Evolutionary conservation across 2,888 invertebrate species (phyloP).

Genomic region (Latrodectus elegans): DNA sequence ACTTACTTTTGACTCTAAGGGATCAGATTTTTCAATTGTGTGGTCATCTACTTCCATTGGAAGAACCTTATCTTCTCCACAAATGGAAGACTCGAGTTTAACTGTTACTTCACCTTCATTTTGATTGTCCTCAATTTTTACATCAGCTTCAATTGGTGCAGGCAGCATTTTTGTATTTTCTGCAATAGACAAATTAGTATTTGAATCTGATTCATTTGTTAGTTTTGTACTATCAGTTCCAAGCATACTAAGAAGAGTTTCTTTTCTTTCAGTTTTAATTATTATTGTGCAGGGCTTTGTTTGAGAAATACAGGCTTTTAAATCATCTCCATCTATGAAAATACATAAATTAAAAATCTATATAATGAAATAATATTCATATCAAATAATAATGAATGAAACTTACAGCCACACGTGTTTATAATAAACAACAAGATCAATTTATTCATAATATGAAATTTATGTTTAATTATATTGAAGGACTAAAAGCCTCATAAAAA

Average conservation of each 20-base stretch:
- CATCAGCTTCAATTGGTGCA: constrained; percentile 1
- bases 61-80: not conserved
- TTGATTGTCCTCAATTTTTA: not conserved
- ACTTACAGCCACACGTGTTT: too few species aligned
- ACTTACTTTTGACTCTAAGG: not conserved
- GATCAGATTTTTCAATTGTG: not conserved
- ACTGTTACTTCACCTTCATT: constrained; percentile 20
- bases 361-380: too few species aligned
- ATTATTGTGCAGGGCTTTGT: constrained; percentile 59
- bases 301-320: constrained; percentile 51
- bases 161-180: not conserved
- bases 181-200: not conserved
- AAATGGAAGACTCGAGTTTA: constrained; percentile 9
- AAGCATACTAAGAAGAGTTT: not conserved
- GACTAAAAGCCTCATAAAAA: too few species aligned
- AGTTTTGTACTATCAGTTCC: not conserved
- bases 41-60: constrained; percentile 27
- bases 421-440: too few species aligned
- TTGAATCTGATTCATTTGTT: not conserved
- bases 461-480: too few species aligned
- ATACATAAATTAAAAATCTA: not conserved
- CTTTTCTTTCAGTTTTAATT: constrained; percentile 65
- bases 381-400: too few species aligned
- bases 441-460: too few species aligned
- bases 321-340: constrained; percentile 42